Evolutionary conservation across 2,113 vertebrate species (phyloP), one percentile per base, ranked within the genome.

Genomic region (Dromiciops gliroides): DNA sequence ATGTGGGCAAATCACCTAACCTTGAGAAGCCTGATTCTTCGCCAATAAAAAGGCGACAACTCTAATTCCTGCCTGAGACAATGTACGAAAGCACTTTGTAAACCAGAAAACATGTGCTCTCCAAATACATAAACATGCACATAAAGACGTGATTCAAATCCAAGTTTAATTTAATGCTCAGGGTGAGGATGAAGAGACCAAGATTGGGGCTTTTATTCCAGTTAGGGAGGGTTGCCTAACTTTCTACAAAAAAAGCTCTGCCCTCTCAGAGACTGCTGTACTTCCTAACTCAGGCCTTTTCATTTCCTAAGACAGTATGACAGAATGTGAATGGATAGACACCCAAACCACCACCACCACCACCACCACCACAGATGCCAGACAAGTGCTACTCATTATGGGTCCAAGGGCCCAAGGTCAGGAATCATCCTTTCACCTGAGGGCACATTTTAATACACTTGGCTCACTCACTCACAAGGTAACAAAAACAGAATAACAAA

Each of bases 351-450:
- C 67, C n/a, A 83, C 67, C 16, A 0, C 1, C 24, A 83, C 19
- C n/a, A 44, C 67, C n/a, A 83, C 67, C 16, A 0, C 1, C 24
- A 16, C 67, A 91, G 91, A 19, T 1, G 25, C n/a, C 48, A 91
- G 48, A 75, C 49, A 48, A 23, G 51, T 24, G 37, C 44, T 10
- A n/a, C 89, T 19, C 26, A 9, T 4, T 28, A n/a, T 2, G 16
- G 48, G 25, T 37, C 44, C 0, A 0, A 44, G 48, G 1, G 49
- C 28, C 11, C 28, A 51, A 75, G 44, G 52, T 19, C 22, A 47
- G 24, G n/a, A 19, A 48, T 23, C 22, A 56, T 0, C 14, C 83
- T 5, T 48, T 28, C 48, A 52, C 23, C 0, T 37, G 51, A 24
- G 88, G 3, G 26, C 53, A 37, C 47, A 50, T 89, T 50, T 75